Evolutionary conservation across 2,888 invertebrate genomes (phyloP).

Genomic region (Bembecia ichneumoniformis): DNA sequence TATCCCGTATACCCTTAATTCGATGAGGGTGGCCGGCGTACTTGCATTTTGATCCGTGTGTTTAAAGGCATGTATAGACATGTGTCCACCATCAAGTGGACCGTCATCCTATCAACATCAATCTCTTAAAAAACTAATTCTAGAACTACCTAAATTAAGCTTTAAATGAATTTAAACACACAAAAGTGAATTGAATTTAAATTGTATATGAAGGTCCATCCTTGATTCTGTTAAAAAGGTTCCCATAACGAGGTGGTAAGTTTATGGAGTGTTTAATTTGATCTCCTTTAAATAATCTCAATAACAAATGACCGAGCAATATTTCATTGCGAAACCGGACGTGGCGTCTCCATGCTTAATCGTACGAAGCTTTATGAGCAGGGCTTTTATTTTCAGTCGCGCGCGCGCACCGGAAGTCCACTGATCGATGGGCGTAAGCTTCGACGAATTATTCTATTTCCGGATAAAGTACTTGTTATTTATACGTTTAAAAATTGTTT

Average conservation of each 20-base stretch:
- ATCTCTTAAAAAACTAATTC: too few species aligned
- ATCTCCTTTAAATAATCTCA: background rate
- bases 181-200: too few species aligned
- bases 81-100: too few species aligned
- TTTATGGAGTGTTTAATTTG: background rate
- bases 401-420: constrained; percentile 34
- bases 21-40: too few species aligned
- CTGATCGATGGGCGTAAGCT: constrained; percentile 54
- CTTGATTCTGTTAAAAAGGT: constrained; percentile 3
- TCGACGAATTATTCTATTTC: constrained; percentile 50
- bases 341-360: background rate
- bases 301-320: background rate
- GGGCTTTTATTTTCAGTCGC: constrained; percentile 1
- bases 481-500: background rate
- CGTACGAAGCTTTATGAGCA: background rate
- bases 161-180: too few species aligned
- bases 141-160: too few species aligned
- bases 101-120: too few species aligned
- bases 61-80: too few species aligned
- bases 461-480: constrained; percentile 26
- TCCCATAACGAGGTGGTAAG: background rate
- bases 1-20: too few species aligned
- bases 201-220: too few species aligned
- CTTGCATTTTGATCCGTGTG: too few species aligned
- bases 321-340: background rate